phyloP scores from a whole-genome alignment of 2,888 invertebrate species.

The Agrotis puta region DNA sequence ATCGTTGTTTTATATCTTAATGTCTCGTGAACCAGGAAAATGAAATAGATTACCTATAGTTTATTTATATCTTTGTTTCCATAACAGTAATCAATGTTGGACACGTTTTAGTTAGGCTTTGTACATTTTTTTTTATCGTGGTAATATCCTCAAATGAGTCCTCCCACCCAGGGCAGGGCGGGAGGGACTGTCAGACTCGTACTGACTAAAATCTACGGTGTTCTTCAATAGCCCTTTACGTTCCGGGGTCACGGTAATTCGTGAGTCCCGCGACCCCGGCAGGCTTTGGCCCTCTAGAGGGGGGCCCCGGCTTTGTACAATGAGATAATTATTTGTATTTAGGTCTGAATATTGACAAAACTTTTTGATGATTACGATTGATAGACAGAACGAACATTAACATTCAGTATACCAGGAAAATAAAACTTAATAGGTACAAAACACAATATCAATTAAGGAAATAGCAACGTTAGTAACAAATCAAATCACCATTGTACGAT shows the following conservation, averaged over 20 bases:
- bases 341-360: neutral
- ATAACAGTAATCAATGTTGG: neutral
- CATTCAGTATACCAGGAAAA: neutral
- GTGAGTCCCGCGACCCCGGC: too few relatives aligned
- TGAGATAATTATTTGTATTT: neutral
- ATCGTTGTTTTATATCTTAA: conserved; percentile 21
- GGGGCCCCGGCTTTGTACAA: neutral
- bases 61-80: neutral
- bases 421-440: neutral
- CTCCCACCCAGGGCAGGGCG: too few relatives aligned
- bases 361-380: neutral
- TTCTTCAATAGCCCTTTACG: too few relatives aligned
- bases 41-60: neutral
- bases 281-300: too few relatives aligned
- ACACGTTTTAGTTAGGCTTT: too few relatives aligned
- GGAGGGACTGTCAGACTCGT: too few relatives aligned
- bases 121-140: too few relatives aligned
- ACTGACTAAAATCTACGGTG: too few relatives aligned
- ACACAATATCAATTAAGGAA: neutral
- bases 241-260: too few relatives aligned
- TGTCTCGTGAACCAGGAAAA: conserved; percentile 8
- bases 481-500: conserved; percentile 16
- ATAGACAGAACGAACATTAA: neutral
- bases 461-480: too few relatives aligned
- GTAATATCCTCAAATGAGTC: too few relatives aligned